phyloP scores from a whole-genome alignment of 2,888 invertebrate genomes.

The Chelonus formosanus region DNA sequence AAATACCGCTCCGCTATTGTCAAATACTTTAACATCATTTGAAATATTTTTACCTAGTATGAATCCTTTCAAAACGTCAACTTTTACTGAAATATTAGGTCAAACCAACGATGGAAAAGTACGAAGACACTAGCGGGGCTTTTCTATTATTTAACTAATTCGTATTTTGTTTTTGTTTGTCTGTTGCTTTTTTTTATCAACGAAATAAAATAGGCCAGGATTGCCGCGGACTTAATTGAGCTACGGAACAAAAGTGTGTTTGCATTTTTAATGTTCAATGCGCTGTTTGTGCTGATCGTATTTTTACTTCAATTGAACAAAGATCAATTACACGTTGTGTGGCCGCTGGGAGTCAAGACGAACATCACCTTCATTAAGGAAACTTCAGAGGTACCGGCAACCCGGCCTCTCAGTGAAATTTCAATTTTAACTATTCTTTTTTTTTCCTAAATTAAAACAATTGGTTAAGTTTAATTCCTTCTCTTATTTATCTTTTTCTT shows the following conservation, averaged over 20 bases:
- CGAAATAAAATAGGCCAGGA: slow-evolving; percentile 77
- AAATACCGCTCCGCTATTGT: slow-evolving; percentile 63
- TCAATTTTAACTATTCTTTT: slow-evolving; percentile 26
- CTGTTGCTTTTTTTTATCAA: background rate
- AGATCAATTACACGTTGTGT: slow-evolving; percentile 96
- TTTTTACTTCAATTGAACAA: slow-evolving; percentile 99
- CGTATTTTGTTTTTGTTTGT: slow-evolving; percentile 9
- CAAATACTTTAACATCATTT: slow-evolving; percentile 7
- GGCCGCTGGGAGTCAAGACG: slow-evolving; percentile 95
- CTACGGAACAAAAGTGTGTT: slow-evolving; percentile 97
- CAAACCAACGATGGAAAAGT: too few relatives aligned
- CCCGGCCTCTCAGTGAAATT: slow-evolving; percentile 41
- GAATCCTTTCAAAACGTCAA: too few relatives aligned
- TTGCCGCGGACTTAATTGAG: slow-evolving; percentile 90
- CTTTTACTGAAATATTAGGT: too few relatives aligned
- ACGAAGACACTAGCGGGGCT: slow-evolving; percentile 47
- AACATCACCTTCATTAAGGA: slow-evolving; percentile 94
- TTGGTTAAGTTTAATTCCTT: slow-evolving; percentile 16
- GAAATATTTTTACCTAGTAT: too few relatives aligned
- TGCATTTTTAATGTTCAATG: slow-evolving; percentile 99
- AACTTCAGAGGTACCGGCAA: slow-evolving; percentile 81
- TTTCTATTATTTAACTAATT: slow-evolving; percentile 55
- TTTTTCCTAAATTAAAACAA: too few relatives aligned
- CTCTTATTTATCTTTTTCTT: slow-evolving; percentile 15
- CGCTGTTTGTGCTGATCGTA: slow-evolving; percentile 98